phyloP scores from a whole-genome alignment of 2,113 vertebrate genomes.

The Tiliqua scincoides region DNA sequence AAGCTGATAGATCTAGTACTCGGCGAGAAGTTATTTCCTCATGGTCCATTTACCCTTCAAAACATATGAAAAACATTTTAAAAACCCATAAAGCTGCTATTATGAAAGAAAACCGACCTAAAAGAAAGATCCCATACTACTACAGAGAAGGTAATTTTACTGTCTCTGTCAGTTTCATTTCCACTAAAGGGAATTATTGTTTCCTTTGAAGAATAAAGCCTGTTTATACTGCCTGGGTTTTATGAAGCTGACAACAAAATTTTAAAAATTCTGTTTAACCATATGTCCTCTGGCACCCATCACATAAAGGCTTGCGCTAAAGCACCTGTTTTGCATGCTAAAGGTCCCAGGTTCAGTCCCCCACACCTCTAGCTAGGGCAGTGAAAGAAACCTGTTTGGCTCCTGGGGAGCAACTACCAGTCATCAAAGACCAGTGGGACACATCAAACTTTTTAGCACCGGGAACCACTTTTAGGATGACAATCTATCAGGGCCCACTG shows the following conservation, averaged over 20 bases:
- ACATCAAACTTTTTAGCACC: too few species aligned
- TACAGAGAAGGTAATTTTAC: background rate
- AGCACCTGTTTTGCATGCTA: too few species aligned
- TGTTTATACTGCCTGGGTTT: background rate
- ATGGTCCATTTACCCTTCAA: background rate
- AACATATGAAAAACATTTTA: background rate
- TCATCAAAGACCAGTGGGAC: too few species aligned
- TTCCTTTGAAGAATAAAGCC: background rate
- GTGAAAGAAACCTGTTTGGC: too few species aligned
- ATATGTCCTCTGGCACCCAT: too few species aligned
- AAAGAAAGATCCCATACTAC: background rate
- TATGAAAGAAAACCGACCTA: background rate
- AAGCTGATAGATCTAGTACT: background rate
- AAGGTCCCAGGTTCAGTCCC: too few species aligned
- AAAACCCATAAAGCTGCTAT: background rate
- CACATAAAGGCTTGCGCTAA: too few species aligned
- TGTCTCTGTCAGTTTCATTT: background rate
- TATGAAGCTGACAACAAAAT: background rate
- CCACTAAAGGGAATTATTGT: background rate
- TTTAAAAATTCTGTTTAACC: background rate
- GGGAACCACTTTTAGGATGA: too few species aligned
- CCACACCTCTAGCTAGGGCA: too few species aligned
- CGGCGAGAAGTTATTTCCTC: background rate
- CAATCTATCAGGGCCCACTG: too few species aligned
- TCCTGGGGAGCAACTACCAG: too few species aligned